phyloP scores from a whole-genome alignment of 2,113 vertebrate genomes.

The Hoplias malabaricus region DNA sequence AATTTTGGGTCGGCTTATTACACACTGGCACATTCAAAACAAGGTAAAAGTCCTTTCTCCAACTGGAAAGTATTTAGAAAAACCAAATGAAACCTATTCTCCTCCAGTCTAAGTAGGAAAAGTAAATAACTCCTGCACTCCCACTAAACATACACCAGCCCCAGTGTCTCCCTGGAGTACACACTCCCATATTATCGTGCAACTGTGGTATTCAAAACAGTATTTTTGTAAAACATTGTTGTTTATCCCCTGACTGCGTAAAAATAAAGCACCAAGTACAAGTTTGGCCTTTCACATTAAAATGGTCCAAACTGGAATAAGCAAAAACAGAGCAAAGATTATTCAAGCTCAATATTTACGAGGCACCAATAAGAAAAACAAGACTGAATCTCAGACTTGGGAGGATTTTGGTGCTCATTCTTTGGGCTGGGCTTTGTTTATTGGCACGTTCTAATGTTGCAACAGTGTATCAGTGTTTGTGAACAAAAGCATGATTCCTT shows the following conservation, averaged over 20 bases:
- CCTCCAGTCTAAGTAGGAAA: neutral
- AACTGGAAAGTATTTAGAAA: neutral
- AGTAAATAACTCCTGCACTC: neutral
- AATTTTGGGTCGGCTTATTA: neutral
- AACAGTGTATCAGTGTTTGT: too few relatives aligned
- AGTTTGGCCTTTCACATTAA: neutral
- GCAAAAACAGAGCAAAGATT: neutral
- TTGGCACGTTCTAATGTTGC: neutral
- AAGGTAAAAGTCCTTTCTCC: neutral
- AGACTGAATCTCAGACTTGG: neutral
- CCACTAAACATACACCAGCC: neutral
- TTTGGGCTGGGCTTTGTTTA: neutral
- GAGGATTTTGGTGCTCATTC: neutral
- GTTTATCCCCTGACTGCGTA: neutral
- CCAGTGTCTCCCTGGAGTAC: neutral
- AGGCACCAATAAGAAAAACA: neutral
- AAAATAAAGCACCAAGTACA: conserved; percentile 25
- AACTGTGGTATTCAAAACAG: neutral
- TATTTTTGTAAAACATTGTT: neutral
- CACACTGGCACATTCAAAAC: neutral
- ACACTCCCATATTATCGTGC: neutral
- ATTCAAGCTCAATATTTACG: neutral
- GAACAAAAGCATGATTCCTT: too few relatives aligned
- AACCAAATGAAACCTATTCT: neutral
- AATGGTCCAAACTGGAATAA: neutral